Evolutionary conservation across 2,797 vertebrate genomes (phyloP).

Genomic region (Scyliorhinus canicula): DNA sequence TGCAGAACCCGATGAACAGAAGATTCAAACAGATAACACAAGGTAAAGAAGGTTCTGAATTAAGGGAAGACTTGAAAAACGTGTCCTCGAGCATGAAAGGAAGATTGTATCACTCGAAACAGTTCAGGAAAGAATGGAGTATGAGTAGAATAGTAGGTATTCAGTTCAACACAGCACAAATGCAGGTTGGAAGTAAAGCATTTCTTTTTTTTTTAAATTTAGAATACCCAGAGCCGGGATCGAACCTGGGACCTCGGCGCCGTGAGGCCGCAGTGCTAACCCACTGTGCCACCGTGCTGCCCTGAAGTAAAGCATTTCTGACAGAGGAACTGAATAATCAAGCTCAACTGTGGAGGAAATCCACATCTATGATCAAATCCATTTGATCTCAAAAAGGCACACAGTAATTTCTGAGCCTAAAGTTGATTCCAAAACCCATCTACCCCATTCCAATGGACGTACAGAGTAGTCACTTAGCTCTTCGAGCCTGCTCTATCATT

Average conservation of each 20-base stretch:
- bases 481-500: too few relatives aligned
- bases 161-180: not conserved
- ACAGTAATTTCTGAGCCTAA: not conserved
- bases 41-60: not conserved
- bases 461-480: too few relatives aligned
- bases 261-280: too few relatives aligned
- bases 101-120: not conserved
- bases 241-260: too few relatives aligned
- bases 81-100: not conserved
- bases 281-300: too few relatives aligned
- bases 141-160: not conserved
- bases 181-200: not conserved
- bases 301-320: not conserved
- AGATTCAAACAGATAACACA: not conserved
- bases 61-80: too few relatives aligned
- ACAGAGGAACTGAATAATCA: not conserved
- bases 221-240: too few relatives aligned
- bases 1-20: not conserved
- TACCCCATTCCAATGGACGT: not conserved
- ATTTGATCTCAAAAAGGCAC: not conserved
- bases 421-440: not conserved
- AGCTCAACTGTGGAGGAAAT: not conserved
- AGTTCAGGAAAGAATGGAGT: not conserved
- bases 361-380: not conserved
- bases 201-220: too few relatives aligned